These are phyloP conservation scores for Fistularia commersonii DNA, from an alignment of 2,797 vertebrate species.

Conservation along the genomic window DNA sequence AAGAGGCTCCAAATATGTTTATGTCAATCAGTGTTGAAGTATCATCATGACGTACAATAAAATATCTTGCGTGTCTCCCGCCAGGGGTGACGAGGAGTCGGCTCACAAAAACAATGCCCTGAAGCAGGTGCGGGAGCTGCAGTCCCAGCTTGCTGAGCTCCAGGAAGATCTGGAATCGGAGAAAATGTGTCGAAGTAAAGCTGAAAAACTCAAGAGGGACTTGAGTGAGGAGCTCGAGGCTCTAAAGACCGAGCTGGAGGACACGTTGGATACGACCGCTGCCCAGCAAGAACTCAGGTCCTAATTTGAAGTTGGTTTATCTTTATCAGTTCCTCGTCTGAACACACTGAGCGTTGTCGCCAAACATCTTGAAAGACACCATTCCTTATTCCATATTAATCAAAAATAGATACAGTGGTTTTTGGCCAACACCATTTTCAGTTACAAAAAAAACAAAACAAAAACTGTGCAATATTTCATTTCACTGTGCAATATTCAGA, in stretches of 20 bases:
- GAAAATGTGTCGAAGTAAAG: slow-evolving; percentile 89
- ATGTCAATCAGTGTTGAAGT: too few species aligned
- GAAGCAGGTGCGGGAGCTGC: slow-evolving; percentile 90
- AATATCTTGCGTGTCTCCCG: slow-evolving; percentile 4
- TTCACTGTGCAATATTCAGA: too few species aligned
- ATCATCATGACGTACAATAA: too few species aligned
- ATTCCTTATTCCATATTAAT: not conserved
- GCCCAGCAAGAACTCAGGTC: slow-evolving; percentile 97
- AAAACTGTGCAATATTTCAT: too few species aligned
- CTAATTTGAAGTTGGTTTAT: not conserved
- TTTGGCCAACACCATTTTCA: too few species aligned
- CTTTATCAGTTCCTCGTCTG: not conserved
- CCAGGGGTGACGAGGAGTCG: slow-evolving; percentile 88
- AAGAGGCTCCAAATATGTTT: too few species aligned
- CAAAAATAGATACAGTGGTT: too few species aligned
- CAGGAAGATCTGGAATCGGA: slow-evolving; percentile 96
- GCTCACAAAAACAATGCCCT: slow-evolving; percentile 91
- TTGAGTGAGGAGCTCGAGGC: slow-evolving; percentile 95
- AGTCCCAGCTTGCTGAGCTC: slow-evolving; percentile 91
- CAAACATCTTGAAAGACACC: not conserved
- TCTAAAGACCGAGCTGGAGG: slow-evolving; percentile 95
- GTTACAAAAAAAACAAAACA: too few species aligned
- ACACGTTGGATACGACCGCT: slow-evolving; percentile 94
- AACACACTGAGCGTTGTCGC: too few species aligned
- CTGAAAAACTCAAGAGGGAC: slow-evolving; percentile 95